A percentile compares a stretch with the other conserved stretches of the same genome.
Evolutionary conservation across 2,888 invertebrate genomes (phyloP).

Genomic region (Conchocele bisecta): DNA sequence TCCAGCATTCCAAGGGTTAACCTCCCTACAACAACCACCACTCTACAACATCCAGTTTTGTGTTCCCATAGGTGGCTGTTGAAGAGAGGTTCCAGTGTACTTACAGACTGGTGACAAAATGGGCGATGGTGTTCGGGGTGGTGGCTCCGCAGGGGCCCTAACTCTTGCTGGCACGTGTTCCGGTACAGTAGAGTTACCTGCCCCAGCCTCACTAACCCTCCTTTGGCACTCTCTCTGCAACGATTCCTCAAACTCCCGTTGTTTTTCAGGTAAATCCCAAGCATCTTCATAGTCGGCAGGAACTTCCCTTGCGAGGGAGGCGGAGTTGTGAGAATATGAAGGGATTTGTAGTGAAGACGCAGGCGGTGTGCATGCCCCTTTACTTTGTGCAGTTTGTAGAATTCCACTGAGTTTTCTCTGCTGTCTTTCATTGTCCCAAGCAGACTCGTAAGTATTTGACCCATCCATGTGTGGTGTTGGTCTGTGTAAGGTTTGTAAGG

Average conservation of each 20-base stretch:
- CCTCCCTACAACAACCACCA: too few species aligned
- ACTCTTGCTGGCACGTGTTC: not conserved
- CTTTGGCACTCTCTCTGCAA: constrained; percentile 50
- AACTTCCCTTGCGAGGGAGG: not conserved
- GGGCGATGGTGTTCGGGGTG: not conserved
- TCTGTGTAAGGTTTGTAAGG: too few species aligned
- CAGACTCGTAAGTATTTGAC: too few species aligned
- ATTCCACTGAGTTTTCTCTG: not conserved
- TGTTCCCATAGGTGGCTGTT: too few species aligned
- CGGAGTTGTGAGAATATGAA: too few species aligned
- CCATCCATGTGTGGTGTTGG: too few species aligned
- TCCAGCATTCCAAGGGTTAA: too few species aligned
- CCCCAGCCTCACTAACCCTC: constrained; percentile 2
- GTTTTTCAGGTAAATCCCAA: constrained; percentile 75
- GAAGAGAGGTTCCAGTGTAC: too few species aligned
- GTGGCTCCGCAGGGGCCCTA: not conserved
- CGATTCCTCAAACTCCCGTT: constrained; percentile 74
- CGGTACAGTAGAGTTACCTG: not conserved
- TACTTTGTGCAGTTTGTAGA: not conserved
- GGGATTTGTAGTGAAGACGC: too few species aligned
- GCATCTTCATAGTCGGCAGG: constrained; percentile 71
- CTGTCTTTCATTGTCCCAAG: too few species aligned
- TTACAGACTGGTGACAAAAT: not conserved
- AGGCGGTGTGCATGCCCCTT: not conserved
- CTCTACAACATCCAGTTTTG: too few species aligned